Percentiles rank a stretch among this genome's conserved stretches.
Evolutionary conservation across 2,113 vertebrate genomes (phyloP).

Genomic region (Apaloderma vittatum): DNA sequence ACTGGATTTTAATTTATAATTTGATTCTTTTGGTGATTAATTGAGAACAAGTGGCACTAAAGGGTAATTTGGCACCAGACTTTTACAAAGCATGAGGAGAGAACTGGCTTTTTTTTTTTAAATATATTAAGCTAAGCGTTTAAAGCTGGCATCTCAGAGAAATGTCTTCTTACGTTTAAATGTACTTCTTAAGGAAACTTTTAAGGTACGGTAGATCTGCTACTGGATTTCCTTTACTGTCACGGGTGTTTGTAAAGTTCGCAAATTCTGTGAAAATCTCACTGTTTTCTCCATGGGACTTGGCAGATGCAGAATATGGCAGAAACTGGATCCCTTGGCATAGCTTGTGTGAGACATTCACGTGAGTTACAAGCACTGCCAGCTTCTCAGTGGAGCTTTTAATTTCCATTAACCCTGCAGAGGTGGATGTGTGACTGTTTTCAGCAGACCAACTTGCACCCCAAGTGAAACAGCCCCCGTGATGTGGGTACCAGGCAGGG

Average conservation of each 20-base stretch:
- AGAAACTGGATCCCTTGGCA: conserved; percentile 64
- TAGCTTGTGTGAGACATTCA: conserved; percentile 35
- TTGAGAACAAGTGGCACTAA: neutral
- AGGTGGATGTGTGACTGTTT: neutral
- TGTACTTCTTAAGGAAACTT: neutral
- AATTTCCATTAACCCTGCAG: conserved; percentile 44
- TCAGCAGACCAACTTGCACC: neutral
- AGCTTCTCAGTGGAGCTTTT: conserved; percentile 35
- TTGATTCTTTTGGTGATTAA: neutral
- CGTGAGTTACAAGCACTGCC: conserved; percentile 34
- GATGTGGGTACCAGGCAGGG: neutral
- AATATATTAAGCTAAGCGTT: neutral
- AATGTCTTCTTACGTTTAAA: neutral
- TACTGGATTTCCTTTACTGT: neutral
- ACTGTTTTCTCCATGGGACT: conserved; percentile 49
- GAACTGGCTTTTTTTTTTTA: neutral
- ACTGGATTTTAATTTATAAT: neutral
- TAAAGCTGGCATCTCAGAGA: neutral
- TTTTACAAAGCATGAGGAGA: neutral
- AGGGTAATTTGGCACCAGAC: neutral
- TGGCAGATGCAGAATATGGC: conserved; percentile 32
- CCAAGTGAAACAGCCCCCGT: neutral
- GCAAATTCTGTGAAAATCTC: neutral
- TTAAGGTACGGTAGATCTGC: neutral
- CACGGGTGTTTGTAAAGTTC: neutral